A percentile compares a stretch with the other conserved stretches of the same genome.
Evolutionary conservation across 2,888 invertebrate genomes (phyloP).

Genomic region (Subacronicta megacephala): DNA sequence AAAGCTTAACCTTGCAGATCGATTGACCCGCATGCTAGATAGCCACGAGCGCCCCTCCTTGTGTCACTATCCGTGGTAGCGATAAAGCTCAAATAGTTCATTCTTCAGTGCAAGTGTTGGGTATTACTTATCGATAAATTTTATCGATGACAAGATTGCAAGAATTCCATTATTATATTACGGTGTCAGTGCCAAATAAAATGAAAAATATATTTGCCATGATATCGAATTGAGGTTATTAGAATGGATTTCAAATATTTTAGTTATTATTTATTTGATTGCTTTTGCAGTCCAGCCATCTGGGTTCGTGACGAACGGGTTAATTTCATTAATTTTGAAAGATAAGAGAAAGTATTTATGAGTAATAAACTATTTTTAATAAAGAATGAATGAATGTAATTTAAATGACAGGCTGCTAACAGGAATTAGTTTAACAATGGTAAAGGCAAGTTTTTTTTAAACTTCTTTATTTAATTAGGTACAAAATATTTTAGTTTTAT

Average conservation of each 20-base stretch:
- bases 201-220: neutral
- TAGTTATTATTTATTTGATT: constrained; percentile 14
- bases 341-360: too few species aligned
- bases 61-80: constrained; percentile 4
- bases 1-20: too few species aligned
- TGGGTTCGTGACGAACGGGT: neutral
- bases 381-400: too few species aligned
- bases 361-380: too few species aligned
- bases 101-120: constrained; percentile 23
- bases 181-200: neutral
- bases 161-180: constrained; percentile 4
- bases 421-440: too few species aligned
- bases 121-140: constrained; percentile 24
- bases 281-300: neutral
- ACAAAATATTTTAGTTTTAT: too few species aligned
- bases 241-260: neutral
- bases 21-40: too few species aligned
- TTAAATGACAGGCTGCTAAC: too few species aligned
- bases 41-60: too few species aligned
- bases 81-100: constrained; percentile 23
- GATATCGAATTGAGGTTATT: constrained; percentile 17
- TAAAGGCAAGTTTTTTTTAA: too few species aligned
- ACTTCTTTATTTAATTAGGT: too few species aligned
- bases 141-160: constrained; percentile 16
- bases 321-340: too few species aligned